Conservation (phyloP, 2,113 vertebrate genomes). For the Lophotis ruficrista region DNA sequence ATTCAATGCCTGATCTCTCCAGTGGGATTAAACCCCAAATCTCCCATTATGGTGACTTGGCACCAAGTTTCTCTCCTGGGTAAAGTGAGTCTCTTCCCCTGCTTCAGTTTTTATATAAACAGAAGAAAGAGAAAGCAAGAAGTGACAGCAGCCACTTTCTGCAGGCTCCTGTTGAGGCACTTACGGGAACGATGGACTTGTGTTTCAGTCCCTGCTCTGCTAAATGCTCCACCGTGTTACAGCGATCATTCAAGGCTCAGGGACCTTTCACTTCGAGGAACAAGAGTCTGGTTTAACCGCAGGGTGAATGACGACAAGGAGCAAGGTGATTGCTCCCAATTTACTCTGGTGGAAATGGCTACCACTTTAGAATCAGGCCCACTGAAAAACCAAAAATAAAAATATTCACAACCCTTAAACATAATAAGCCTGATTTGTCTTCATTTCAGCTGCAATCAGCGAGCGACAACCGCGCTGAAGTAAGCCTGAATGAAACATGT, state of each 20-base stretch:
- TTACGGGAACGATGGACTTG: neutral
- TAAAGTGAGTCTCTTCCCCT: neutral
- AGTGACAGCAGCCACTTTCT: neutral
- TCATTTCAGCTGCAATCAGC: constrained; percentile 52
- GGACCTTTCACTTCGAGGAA: neutral
- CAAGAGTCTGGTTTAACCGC: neutral
- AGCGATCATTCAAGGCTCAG: neutral
- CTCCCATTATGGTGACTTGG: neutral
- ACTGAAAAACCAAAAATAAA: constrained; percentile 34
- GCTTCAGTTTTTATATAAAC: neutral
- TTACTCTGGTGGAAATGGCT: constrained; percentile 3
- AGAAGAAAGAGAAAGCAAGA: neutral
- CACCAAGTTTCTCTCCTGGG: neutral
- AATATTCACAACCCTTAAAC: constrained; percentile 41
- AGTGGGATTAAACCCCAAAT: neutral
- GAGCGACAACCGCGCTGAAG: neutral
- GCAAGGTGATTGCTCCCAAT: constrained; percentile 49
- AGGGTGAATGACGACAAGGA: neutral
- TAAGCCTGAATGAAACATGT: constrained; percentile 60
- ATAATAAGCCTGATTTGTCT: constrained; percentile 63
- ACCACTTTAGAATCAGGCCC: constrained; percentile 54
- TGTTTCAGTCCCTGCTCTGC: neutral
- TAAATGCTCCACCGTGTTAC: neutral
- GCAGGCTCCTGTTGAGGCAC: neutral
- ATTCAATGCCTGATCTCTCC: neutral